Percentiles rank a stretch among this genome's conserved stretches.
phyloP scores from a whole-genome alignment of 2,888 invertebrate species.

The Idaea straminata region DNA sequence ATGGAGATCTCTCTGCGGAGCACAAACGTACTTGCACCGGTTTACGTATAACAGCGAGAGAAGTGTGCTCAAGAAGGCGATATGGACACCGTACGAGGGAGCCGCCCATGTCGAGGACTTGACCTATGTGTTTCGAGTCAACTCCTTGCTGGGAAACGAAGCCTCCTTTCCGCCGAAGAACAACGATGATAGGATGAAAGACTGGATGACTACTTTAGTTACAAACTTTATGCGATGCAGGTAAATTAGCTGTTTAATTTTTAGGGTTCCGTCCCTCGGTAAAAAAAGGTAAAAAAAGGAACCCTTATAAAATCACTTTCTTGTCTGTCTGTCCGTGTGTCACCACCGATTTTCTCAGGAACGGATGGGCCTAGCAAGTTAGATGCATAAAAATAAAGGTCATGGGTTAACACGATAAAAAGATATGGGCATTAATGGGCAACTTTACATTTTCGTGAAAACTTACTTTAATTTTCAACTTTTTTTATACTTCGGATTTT shows the following conservation, averaged over 20 bases:
- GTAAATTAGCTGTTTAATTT: slow-evolving; percentile 17
- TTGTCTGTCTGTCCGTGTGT: too few species aligned
- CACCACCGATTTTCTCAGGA: too few species aligned
- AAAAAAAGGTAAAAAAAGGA: too few species aligned
- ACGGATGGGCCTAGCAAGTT: too few species aligned
- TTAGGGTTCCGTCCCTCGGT: too few species aligned
- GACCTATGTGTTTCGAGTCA: slow-evolving; percentile 52
- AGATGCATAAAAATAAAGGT: too few species aligned
- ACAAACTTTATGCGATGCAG: slow-evolving; percentile 31
- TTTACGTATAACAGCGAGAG: slow-evolving; percentile 62
- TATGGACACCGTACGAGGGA: slow-evolving; percentile 43
- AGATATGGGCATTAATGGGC: too few species aligned
- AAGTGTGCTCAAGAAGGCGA: slow-evolving; percentile 51
- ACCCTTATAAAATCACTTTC: too few species aligned
- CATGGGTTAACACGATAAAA: too few species aligned
- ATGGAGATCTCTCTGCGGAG: slow-evolving; percentile 23
- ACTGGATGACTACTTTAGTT: slow-evolving; percentile 28
- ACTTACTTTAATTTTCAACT: too few species aligned
- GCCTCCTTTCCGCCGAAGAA: slow-evolving; percentile 20
- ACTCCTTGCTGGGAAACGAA: slow-evolving; percentile 19
- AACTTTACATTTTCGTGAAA: too few species aligned
- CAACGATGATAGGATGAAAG: slow-evolving; percentile 31
- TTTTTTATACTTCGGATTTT: too few species aligned
- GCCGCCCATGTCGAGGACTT: slow-evolving; percentile 65
- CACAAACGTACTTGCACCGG: slow-evolving; percentile 64